phyloP scores from a whole-genome alignment of 2,113 vertebrate species.

The Phainopepla nitens region DNA sequence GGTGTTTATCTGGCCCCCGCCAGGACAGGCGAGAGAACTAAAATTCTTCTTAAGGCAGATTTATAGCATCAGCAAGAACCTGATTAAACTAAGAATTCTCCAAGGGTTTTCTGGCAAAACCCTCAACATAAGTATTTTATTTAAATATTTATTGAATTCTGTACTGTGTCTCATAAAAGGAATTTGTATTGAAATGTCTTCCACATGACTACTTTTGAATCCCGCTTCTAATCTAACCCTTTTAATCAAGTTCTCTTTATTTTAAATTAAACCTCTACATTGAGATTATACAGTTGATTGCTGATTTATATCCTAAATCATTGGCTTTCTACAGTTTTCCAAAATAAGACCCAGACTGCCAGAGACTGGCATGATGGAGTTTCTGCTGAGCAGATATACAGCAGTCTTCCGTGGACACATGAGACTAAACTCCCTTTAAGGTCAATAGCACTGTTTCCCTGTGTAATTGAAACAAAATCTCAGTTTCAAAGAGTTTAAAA shows the following conservation, averaged over 20 bases:
- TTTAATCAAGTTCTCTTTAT: background rate
- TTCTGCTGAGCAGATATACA: background rate
- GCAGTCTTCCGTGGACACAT: background rate
- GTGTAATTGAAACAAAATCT: background rate
- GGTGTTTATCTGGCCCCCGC: background rate
- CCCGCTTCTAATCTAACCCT: background rate
- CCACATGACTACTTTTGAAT: background rate
- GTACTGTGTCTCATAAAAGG: background rate
- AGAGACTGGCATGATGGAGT: background rate
- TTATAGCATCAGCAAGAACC: background rate
- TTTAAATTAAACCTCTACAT: slow-evolving; percentile 1
- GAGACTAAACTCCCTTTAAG: background rate
- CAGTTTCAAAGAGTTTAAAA: background rate
- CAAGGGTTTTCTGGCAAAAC: background rate
- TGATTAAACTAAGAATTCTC: background rate
- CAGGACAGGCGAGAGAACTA: background rate
- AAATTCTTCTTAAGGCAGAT: background rate
- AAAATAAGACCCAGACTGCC: background rate
- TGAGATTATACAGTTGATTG: background rate
- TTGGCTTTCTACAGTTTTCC: background rate
- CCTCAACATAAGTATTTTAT: background rate
- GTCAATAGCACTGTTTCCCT: background rate
- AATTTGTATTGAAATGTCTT: slow-evolving; percentile 15
- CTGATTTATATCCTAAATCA: background rate
- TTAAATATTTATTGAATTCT: background rate